These are phyloP conservation scores for Rutpela maculata DNA, from an alignment of 2,888 invertebrate genomes.

Conservation along the genomic window DNA sequence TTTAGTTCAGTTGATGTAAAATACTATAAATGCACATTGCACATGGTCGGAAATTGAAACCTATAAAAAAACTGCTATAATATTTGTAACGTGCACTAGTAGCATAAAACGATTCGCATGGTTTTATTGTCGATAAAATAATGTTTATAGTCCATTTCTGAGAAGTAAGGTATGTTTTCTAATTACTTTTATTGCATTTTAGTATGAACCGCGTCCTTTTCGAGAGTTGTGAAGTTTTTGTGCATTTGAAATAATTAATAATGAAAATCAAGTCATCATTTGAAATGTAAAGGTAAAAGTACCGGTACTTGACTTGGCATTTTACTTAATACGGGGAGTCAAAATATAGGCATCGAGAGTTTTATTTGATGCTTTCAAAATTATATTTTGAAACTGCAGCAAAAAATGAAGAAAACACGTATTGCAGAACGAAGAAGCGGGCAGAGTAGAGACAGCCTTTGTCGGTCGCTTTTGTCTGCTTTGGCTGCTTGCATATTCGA, in stretches of 20 bases:
- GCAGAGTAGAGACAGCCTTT: too few species aligned
- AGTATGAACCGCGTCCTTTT: not conserved
- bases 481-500: too few species aligned
- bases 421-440: too few species aligned
- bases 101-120: not conserved
- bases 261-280: not conserved
- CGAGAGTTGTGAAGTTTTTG: not conserved
- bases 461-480: too few species aligned
- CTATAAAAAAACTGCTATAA: not conserved
- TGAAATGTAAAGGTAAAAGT: not conserved
- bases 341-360: too few species aligned
- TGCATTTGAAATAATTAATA: not conserved
- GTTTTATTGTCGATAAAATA: slow-evolving; percentile 2
- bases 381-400: too few species aligned
- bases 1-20: not conserved
- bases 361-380: too few species aligned
- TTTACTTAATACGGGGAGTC: too few species aligned
- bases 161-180: not conserved
- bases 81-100: slow-evolving; percentile 2
- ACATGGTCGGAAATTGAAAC: not conserved
- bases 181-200: not conserved
- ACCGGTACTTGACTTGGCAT: too few species aligned
- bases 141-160: not conserved
- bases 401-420: too few species aligned
- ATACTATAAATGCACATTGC: not conserved